Conservation (phyloP, 2,113 vertebrate genomes). For the Cyrtonyx montezumae region DNA sequence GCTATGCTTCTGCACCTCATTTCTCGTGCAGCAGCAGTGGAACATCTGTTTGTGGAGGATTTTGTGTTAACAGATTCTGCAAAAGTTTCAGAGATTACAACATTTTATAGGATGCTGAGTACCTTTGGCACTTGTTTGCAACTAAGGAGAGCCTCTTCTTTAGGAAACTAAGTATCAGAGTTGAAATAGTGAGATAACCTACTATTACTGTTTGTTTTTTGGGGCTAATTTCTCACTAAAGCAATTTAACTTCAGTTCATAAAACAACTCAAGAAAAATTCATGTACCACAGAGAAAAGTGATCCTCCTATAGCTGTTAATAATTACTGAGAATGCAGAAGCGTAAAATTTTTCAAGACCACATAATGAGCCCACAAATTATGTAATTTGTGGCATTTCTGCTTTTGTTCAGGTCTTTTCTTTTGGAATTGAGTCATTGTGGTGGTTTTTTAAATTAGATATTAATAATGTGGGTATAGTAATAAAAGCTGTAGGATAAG, state of each 20-base stretch:
- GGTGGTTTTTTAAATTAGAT: neutral
- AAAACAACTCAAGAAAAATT: neutral
- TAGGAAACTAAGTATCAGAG: neutral
- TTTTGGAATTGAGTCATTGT: neutral
- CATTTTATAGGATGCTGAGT: neutral
- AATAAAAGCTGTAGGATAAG: neutral
- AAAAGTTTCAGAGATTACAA: neutral
- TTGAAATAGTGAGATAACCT: neutral
- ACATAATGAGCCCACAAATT: neutral
- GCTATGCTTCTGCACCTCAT: neutral
- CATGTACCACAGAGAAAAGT: neutral
- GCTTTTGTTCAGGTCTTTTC: neutral
- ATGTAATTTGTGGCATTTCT: neutral
- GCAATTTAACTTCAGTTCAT: neutral
- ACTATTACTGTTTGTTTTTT: neutral
- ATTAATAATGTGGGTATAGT: neutral
- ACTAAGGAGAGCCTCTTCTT: neutral
- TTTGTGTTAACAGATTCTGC: slow-evolving; percentile 1
- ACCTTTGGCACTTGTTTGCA: neutral
- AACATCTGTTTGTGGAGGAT: neutral
- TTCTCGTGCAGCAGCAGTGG: neutral
- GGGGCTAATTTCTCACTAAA: neutral
- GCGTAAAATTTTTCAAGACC: neutral
- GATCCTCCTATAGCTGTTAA: neutral
- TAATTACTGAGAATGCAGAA: neutral